A percentile compares a stretch with the other conserved stretches of the same genome.
Evolutionary conservation across 2,797 vertebrate species (phyloP).

Genomic region (Oophaga sylvatica): DNA sequence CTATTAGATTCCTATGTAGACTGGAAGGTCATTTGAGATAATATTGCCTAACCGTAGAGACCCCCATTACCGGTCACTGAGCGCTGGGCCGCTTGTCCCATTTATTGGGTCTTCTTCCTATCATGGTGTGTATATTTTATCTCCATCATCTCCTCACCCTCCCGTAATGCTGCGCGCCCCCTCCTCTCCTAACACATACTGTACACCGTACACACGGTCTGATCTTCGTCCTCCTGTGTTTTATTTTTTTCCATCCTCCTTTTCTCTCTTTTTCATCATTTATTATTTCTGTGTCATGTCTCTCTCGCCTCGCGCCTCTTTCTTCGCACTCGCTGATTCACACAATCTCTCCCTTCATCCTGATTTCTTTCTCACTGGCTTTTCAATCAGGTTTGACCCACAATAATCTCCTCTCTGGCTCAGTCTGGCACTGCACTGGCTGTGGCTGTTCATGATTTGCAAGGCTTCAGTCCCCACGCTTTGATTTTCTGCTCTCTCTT

Average conservation of each 20-base stretch:
- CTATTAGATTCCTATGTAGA: background rate
- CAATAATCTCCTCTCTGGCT: constrained; percentile 51
- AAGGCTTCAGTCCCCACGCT: constrained; percentile 21
- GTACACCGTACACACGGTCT: constrained; percentile 45
- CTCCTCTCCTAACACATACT: constrained; percentile 33
- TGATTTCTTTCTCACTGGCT: constrained; percentile 27
- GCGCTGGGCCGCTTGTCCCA: background rate
- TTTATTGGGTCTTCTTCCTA: background rate
- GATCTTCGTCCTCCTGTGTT: constrained; percentile 17
- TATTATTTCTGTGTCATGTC: background rate
- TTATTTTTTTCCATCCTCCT: background rate
- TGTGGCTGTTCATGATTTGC: constrained; percentile 27
- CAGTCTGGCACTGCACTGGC: constrained; percentile 41
- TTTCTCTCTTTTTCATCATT: constrained; percentile 9
- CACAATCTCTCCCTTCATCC: constrained; percentile 29
- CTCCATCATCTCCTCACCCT: constrained; percentile 13
- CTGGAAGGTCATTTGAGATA: background rate
- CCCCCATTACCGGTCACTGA: background rate
- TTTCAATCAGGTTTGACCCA: constrained; percentile 56
- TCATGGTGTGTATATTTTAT: constrained; percentile 15
- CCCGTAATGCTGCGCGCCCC: constrained; percentile 14
- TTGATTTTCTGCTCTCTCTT: constrained; percentile 29
- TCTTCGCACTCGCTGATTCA: background rate
- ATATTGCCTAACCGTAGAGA: background rate
- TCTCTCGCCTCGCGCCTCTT: background rate